Percentiles rank a stretch among this genome's conserved stretches.
Conservation (phyloP, 2,113 vertebrate species). For the Myodes glareolus region DNA sequence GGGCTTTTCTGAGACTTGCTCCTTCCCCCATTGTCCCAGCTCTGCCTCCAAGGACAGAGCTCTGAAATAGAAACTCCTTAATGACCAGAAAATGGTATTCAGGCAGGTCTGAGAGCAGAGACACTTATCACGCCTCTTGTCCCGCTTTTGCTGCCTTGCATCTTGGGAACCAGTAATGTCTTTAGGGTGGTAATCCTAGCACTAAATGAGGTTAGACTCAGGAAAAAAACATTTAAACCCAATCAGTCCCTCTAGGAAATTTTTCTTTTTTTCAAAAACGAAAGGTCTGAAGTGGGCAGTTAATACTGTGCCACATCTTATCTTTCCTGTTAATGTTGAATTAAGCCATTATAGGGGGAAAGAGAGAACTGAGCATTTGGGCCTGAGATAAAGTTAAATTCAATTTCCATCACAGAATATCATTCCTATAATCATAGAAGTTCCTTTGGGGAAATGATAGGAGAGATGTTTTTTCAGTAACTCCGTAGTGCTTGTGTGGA, state of each 20-base stretch:
- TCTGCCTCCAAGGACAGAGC: slow-evolving; percentile 82
- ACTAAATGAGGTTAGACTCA: slow-evolving; percentile 94
- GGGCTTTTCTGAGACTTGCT: slow-evolving; percentile 85
- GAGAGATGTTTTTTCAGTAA: slow-evolving; percentile 8
- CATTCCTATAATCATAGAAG: slow-evolving; percentile 63
- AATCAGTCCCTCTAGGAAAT: slow-evolving; percentile 76
- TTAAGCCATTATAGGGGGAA: slow-evolving; percentile 66
- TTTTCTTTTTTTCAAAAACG: slow-evolving; percentile 79
- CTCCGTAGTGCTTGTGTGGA: neutral
- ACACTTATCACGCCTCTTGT: slow-evolving; percentile 92
- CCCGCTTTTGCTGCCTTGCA: slow-evolving; percentile 91
- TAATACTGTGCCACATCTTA: slow-evolving; percentile 63
- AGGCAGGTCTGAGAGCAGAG: slow-evolving; percentile 90
- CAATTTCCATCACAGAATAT: slow-evolving; percentile 49
- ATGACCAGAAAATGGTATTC: slow-evolving; percentile 93
- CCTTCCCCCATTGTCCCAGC: slow-evolving; percentile 85
- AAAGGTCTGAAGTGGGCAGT: slow-evolving; percentile 68
- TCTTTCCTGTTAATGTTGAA: slow-evolving; percentile 70
- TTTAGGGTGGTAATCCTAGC: slow-evolving; percentile 97
- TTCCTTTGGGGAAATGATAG: slow-evolving; percentile 50
- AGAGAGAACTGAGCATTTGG: slow-evolving; percentile 41
- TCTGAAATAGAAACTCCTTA: slow-evolving; percentile 93
- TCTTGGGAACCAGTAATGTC: slow-evolving; percentile 97
- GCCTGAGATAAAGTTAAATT: slow-evolving; percentile 67
- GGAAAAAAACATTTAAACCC: slow-evolving; percentile 95